Evolutionary conservation across 2,888 invertebrate species (phyloP), one percentile per base, ranked within the genome.

Genomic region (Pedicia rivosa): DNA sequence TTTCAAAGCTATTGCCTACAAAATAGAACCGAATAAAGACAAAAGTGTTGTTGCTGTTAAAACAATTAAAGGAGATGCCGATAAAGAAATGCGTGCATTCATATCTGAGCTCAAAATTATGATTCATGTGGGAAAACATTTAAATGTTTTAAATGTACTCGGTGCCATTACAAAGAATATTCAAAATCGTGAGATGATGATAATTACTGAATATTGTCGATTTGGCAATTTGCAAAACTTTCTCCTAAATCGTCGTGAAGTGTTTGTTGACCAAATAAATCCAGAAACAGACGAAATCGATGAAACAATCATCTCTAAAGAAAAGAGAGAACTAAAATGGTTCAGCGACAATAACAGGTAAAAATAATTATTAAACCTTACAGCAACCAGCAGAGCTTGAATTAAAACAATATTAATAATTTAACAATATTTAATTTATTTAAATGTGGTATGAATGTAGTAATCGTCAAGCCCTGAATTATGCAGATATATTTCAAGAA

Each of bases 31-130:
- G 29, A 75, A 74, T 2, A 83, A 84, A 53, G 69, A 74, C 26
- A 66, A 68, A 4, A 79, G 83, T 0, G 77, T 74, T 0, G 94
- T 94, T 0, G 95, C 95, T 1, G 92, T 95, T 0, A 95, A 95
- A 66, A 92, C 87, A 86, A 87, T 92, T 3, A 87, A 88, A 58
- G 77, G 78, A 46, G 79, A 80, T 31, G 81, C 87, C 0, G 90
- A 92, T 53, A 71, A 61, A 41, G 62, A 62, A 45, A 59, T 84
- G 49, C 79, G 79, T 53, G 90, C 94, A 1, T 63, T 95, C 28
- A 79, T 87, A 17, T 84, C 90, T 0, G 95, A 95, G 57, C 64
- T 95, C 14, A 95, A 95, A 64, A 92, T 95, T 41, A 84, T 95
- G 81, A 82, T 87, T 5, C 91, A 95, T 61, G 67, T 95, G 45